Evolutionary conservation across 2,888 invertebrate species (phyloP), one percentile per base, ranked within the genome.

Genomic region (Yponomeuta evonymella): DNA sequence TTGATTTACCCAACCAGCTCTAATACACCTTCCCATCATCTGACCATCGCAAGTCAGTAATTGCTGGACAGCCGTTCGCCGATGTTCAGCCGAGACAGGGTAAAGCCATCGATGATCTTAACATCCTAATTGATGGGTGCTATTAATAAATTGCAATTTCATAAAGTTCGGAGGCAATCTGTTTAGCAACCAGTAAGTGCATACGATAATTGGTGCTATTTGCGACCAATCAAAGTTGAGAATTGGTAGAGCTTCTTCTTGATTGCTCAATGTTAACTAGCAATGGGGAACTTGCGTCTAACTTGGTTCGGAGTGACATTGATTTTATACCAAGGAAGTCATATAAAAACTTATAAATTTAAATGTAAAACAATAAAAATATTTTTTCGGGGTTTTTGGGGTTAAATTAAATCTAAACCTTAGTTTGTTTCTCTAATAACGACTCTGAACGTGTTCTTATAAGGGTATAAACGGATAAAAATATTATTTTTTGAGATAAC

Each of bases 171-270:
- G 12, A 15, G 51, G 51, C 51, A 12, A 51, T 58, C 51, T 15
- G 12, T 58, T 58, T 58, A 2, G 51, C 51, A 58, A 58, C 5
- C 51, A 15, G 15, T 58, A 15, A 15, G 51, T 58, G 51, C 51
- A 65, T 3, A 4, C 29, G 65, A 23, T 65, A 4, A 65, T 51
- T 70, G 64, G 72, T 43, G 43, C 71, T 64, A 33, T 64, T 73
- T 73, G 72, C 62, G 70, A 71, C 63, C 71, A 71, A 73, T 70
- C 72, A 69, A 70, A 72, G 70, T 66, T 68, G 69, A 65, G 58
- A 36, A 63, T 48, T 51, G 67, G 33, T 58, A 8, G 66, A 69
- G 69, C 15, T 67, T 69, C 69, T 70, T 71, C 3, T 58, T 58
- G 51, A 58, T 58, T 58, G 51, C 51, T 15, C 51, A 58, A 12